Evolutionary conservation across 2,113 vertebrate genomes (phyloP), one percentile per base, ranked within the genome.

Genomic region (Gallinago undulata): DNA sequence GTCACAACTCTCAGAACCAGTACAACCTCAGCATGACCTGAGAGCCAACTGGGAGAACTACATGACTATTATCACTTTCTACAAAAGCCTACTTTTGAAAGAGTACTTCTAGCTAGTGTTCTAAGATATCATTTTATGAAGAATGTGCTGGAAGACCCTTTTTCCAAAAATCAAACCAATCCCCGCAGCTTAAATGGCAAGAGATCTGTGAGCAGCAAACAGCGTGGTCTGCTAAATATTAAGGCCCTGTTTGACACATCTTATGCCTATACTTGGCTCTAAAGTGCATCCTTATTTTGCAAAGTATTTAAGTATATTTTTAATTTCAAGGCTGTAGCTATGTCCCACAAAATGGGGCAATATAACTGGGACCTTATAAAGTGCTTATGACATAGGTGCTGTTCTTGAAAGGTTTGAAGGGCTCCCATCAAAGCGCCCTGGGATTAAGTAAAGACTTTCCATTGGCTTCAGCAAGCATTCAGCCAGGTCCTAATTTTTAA

Each of bases 381-480:
- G 45, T 68, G 53, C 84, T 75, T 91, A 76, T 84, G 89, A 91
- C 84, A 89, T 76, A 93, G 51, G 73, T 82, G 45, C 68, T 93
- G 87, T 23, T 88, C 56, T 90, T 2, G 2, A 68, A 81, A 45
- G 24, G 15, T 84, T 76, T 75, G 79, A 90, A 90, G 64, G 68
- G 56, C 27, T 95, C 45, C 19, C 59, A 86, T 35, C 33, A 75
- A 87, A 89, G 28, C 16, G 7, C 35, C 37, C 35, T 41, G 45
- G 18, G 73, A 88, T 93, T 72, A 66, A 87, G 48, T 23, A 30
- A 69, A 73, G n/a, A 17, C 21, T 78, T 97, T 90, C 2, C 9
- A 24, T 41, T 84, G 77, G n/a, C 69, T 84, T 77, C 77, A 74
- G 53, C 13, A 90, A 81, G 69, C 18, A 41, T 53, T 91, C 73